Evolutionary conservation across 2,797 vertebrate genomes (phyloP).

Genomic region (Peromyscus nudipes): DNA sequence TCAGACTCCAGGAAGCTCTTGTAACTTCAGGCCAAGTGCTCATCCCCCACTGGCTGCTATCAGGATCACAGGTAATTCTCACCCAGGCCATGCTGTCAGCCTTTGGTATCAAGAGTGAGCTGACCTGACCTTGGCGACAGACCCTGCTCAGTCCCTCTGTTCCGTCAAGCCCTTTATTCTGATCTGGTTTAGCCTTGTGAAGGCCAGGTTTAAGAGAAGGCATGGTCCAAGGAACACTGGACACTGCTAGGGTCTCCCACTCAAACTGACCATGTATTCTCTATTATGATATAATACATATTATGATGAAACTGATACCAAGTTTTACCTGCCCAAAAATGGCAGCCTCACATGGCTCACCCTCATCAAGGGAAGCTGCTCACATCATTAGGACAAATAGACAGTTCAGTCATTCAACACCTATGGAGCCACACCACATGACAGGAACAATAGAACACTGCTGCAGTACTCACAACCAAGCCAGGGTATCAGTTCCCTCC

Average conservation of each 20-base stretch:
- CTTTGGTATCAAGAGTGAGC: not conserved
- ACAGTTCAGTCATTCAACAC: not conserved
- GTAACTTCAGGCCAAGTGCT: not conserved
- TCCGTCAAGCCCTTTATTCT: not conserved
- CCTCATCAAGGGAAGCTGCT: not conserved
- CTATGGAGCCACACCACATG: fast-evolving
- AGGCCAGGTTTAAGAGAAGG: not conserved
- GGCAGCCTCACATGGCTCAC: not conserved
- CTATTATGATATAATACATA: not conserved
- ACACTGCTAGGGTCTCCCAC: not conserved
- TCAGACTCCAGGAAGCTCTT: not conserved
- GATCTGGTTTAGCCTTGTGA: not conserved
- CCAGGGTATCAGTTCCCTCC: not conserved
- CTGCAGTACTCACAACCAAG: not conserved
- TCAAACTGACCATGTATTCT: too few relatives aligned
- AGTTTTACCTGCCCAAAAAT: not conserved
- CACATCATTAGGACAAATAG: not conserved
- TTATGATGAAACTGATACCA: not conserved
- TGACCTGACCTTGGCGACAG: not conserved
- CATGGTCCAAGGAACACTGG: not conserved
- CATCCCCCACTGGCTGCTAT: fast-evolving
- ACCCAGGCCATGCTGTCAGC: not conserved
- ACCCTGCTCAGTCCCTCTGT: not conserved
- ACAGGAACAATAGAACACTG: not conserved
- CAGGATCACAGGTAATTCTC: not conserved